Percentiles rank a stretch among this genome's conserved stretches.
phyloP scores from a whole-genome alignment of 2,888 invertebrate genomes.

The Sesamia inferens region DNA sequence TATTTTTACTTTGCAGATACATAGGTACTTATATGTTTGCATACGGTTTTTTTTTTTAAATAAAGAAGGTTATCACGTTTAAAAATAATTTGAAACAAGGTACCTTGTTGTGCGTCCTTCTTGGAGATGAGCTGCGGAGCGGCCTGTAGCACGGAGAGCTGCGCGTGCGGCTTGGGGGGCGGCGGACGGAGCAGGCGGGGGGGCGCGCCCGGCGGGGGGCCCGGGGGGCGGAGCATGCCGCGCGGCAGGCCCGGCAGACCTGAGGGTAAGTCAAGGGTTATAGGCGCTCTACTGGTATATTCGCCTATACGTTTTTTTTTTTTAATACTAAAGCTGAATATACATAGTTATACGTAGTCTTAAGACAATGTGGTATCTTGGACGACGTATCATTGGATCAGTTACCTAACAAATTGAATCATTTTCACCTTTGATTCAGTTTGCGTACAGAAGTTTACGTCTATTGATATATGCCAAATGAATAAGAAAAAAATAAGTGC shows the following conservation, averaged over 20 bases:
- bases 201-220: constrained; percentile 92
- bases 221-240: constrained; percentile 88
- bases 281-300: too few species aligned
- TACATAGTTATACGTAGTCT: too few species aligned
- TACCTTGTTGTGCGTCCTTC: constrained; percentile 90
- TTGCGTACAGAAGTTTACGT: neutral
- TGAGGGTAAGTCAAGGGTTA: neutral
- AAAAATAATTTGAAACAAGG: too few species aligned
- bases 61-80: too few species aligned
- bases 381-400: too few species aligned
- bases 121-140: constrained; percentile 95
- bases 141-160: constrained; percentile 93
- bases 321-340: too few species aligned
- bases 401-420: too few species aligned
- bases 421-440: neutral
- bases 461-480: neutral
- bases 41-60: too few species aligned
- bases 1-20: too few species aligned
- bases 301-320: too few species aligned
- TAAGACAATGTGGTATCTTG: too few species aligned
- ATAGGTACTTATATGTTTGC: too few species aligned
- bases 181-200: constrained; percentile 91
- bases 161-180: constrained; percentile 77
- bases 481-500: neutral
- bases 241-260: constrained; percentile 76